Conservation (phyloP, 1,140 invertebrate genomes). For the Aplysia californica region DNA sequence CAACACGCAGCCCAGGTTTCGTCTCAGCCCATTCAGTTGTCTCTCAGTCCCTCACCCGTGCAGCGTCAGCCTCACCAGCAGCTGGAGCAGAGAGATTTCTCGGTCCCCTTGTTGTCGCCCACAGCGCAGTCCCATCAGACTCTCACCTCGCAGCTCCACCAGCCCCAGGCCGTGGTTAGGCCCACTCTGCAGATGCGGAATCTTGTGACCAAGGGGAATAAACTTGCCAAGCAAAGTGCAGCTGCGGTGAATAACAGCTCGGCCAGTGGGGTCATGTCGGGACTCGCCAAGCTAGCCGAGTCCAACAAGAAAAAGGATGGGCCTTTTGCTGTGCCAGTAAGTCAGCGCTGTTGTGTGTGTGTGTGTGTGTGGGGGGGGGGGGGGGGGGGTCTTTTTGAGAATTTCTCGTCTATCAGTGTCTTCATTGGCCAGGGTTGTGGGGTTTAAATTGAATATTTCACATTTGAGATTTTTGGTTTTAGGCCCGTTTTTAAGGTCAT, state of each 20-base stretch:
- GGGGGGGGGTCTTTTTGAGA: no score
- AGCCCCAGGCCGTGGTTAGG: background rate
- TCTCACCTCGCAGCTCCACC: background rate
- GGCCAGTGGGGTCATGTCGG: conserved; percentile 19
- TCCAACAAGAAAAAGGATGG: conserved; percentile 22
- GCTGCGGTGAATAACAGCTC: no score
- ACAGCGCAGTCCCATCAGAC: conserved; percentile 6
- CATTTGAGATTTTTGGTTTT: no score
- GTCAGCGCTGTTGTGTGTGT: background rate
- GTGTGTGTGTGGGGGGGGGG: no score
- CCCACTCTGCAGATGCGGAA: no score
- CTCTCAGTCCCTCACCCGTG: background rate
- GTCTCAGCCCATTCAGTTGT: background rate
- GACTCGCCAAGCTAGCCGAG: background rate
- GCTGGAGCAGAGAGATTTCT: background rate
- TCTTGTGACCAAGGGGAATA: conserved; percentile 2
- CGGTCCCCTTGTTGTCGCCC: background rate
- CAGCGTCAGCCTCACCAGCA: background rate
- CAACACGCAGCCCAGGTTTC: background rate
- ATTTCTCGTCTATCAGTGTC: no score
- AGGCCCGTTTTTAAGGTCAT: no score
- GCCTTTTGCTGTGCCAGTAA: conserved; percentile 16
- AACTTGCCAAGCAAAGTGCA: background rate
- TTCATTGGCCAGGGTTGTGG: no score
- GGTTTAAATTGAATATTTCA: no score